Base-by-base conservation (phyloP, 1,140 invertebrate species). In the Drosophila santomea region DNA sequence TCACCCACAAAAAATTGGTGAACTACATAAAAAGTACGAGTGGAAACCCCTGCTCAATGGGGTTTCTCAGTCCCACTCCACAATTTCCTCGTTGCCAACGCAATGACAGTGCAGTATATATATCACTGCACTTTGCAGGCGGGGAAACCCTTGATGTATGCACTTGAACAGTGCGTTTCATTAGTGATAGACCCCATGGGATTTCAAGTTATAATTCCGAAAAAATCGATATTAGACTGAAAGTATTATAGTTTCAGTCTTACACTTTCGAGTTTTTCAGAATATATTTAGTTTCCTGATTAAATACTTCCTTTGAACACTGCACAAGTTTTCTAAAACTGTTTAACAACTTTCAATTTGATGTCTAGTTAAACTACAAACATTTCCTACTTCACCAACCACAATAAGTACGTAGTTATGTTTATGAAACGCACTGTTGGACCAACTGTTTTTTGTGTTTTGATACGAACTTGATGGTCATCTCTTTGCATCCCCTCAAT, bases 21-120 rank as follows among this genome's bases (percentile, higher is more conserved):
- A 88, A 86, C 75, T 84, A 83, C 72, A 88, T 83, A 78, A 79
- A 76, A 82, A 86, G 28, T 20, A 41, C 28, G 32, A 36, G 64
- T 43, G 64, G 67, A 48, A 71, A 25, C 67, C 67, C 54, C 61
- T 35, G 55, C 72, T 17, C 73, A 45, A 52, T 55, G 74, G 62
- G 73, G 56, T 54, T 76, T 52, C 73, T 43, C 48, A 8, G 41
- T 51, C 11, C 63, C 58, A 58, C 11, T 15, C 17, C 44, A 11
- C 38, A 8, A 32, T 39, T 60, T 78, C 41, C 17, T 44, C 58
- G 76, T 90, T 91, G 77, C 60, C 83, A 83, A 69, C 82, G 88
- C 80, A 91, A 88, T 91, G 88, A 91, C 88, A 91, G 38, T 88
- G 88, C 88, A 91, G 48, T 83, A 80, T 91, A 88, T 90, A 90